These are phyloP conservation scores for Apis dorsata DNA, from an alignment of 1,140 invertebrate species.

Conservation along the genomic window DNA sequence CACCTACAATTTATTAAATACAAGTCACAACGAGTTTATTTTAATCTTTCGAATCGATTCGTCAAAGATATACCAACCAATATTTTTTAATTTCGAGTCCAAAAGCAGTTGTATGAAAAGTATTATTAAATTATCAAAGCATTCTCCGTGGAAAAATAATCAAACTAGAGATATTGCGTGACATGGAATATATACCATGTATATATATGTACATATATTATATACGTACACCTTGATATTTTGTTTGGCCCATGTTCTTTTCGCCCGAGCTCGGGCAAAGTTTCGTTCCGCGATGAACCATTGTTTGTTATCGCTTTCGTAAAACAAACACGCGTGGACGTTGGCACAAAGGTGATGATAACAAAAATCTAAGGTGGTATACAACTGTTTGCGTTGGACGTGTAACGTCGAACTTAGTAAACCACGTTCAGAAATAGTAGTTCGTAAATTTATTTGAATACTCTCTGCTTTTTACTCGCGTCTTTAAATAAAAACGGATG, in stretches of 20 bases:
- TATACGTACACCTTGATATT: background rate
- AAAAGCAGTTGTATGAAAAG: no score
- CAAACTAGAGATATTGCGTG: background rate
- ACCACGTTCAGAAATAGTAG: background rate
- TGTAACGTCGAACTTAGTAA: background rate
- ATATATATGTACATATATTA: no score
- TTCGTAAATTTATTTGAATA: background rate
- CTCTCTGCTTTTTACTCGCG: background rate
- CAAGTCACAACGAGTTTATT: no score
- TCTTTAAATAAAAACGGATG: background rate
- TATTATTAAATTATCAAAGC: no score
- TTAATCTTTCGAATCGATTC: no score
- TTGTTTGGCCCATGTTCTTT: background rate
- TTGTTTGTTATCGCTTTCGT: slow-evolving; percentile 1
- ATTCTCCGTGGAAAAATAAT: background rate
- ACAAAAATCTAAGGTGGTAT: background rate
- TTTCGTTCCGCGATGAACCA: background rate
- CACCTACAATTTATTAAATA: no score
- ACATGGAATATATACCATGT: no score
- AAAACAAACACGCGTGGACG: background rate
- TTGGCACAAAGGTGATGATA: slow-evolving; percentile 3
- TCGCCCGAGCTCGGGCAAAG: background rate
- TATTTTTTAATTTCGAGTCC: no score
- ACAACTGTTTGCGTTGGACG: background rate
- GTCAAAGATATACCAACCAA: no score